These are phyloP conservation scores for Ectemnius continuus DNA, from an alignment of 2,888 invertebrate genomes.

Conservation along the genomic window DNA sequence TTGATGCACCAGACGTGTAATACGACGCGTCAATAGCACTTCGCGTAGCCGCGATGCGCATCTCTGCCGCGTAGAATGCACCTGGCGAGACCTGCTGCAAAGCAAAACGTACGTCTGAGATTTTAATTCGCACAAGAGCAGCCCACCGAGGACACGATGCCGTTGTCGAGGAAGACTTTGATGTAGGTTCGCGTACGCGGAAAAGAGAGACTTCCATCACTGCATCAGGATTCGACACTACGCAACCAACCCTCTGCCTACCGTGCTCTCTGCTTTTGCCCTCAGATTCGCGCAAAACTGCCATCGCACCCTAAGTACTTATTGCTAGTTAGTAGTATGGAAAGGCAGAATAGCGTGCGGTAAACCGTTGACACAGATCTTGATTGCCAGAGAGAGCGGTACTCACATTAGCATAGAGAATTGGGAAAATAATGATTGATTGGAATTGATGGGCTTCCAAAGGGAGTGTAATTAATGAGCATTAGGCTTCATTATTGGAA, in stretches of 20 bases:
- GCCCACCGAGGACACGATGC: conserved; percentile 26
- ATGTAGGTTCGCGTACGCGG: conserved; percentile 22
- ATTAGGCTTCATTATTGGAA: too few relatives aligned
- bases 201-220: conserved; percentile 19
- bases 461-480: too few relatives aligned
- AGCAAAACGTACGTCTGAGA: conserved; percentile 46
- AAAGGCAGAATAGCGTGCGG: too few relatives aligned
- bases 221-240: conserved; percentile 30
- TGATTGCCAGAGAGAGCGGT: too few relatives aligned
- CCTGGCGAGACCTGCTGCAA: conserved; percentile 28
- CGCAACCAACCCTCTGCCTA: conserved; percentile 21
- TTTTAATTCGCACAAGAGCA: conserved; percentile 52
- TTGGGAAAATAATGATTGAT: too few relatives aligned
- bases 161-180: conserved; percentile 31
- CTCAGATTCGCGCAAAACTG: too few relatives aligned
- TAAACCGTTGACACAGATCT: too few relatives aligned
- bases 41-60: conserved; percentile 43
- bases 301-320: too few relatives aligned
- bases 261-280: conserved; percentile 11
- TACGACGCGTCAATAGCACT: conserved; percentile 45
- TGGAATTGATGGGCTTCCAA: too few relatives aligned
- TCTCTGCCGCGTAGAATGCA: conserved; percentile 36
- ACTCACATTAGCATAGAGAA: too few relatives aligned
- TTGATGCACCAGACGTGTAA: conserved; percentile 39
- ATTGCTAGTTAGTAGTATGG: too few relatives aligned